A percentile compares a stretch with the other conserved stretches of the same genome.
phyloP scores from a whole-genome alignment of 2,113 vertebrate species.

The Chamaea fasciata region DNA sequence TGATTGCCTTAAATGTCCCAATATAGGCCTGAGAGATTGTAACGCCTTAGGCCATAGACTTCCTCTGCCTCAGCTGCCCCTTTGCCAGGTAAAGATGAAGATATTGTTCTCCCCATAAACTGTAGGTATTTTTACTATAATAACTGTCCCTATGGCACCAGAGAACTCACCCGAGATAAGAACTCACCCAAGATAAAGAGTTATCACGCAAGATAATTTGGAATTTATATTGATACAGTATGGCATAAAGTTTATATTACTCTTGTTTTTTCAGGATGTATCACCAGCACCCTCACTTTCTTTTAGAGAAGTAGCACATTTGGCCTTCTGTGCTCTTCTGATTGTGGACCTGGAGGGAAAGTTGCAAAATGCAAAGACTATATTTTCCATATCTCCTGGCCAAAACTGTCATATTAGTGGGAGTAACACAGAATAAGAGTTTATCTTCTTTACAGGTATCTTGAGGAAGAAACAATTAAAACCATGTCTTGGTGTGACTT shows the following conservation, averaged over 20 bases:
- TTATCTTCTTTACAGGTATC: background rate
- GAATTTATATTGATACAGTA: background rate
- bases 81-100: background rate
- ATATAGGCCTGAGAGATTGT: accelerated
- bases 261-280: background rate
- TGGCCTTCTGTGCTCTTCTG: background rate
- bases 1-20: background rate
- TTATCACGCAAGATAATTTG: background rate
- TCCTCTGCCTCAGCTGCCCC: accelerated
- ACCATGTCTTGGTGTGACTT: background rate
- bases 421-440: background rate
- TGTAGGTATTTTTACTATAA: background rate
- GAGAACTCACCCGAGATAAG: background rate
- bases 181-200: background rate
- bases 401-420: background rate
- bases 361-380: background rate
- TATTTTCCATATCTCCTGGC: background rate
- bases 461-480: background rate
- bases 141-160: background rate
- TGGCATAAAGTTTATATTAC: background rate
- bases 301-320: background rate
- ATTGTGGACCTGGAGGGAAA: background rate
- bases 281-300: background rate
- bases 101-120: background rate
- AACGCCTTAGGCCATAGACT: background rate